phyloP scores from a whole-genome alignment of 2,113 vertebrate species.

The Coturnix japonica region DNA sequence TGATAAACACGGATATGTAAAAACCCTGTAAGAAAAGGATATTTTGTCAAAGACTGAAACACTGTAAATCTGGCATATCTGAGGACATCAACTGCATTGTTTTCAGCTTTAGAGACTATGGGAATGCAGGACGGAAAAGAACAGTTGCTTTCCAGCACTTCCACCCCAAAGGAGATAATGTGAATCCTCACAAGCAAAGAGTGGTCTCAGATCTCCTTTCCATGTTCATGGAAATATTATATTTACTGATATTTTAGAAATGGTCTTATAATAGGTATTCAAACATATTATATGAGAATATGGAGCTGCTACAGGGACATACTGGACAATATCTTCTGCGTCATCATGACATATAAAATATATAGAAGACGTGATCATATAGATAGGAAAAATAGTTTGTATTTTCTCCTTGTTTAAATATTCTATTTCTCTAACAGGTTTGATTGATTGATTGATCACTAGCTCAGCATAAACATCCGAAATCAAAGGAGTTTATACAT shows the following conservation, averaged over 20 bases:
- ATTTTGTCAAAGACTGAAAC: not conserved
- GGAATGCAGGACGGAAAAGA: not conserved
- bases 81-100: not conserved
- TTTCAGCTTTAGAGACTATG: not conserved
- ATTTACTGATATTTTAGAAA: not conserved
- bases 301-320: not conserved
- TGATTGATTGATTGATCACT: not conserved
- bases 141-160: not conserved
- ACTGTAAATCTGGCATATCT: not conserved
- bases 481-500: not conserved
- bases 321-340: not conserved
- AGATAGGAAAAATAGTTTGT: not conserved
- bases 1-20: slow-evolving; percentile 81
- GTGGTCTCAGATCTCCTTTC: not conserved
- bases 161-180: not conserved
- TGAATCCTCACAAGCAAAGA: not conserved
- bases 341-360: not conserved
- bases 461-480: not conserved
- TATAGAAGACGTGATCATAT: not conserved
- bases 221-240: not conserved
- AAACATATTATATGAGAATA: not conserved
- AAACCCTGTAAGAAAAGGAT: slow-evolving; percentile 77
- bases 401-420: not conserved
- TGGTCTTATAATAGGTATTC: not conserved
- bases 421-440: not conserved